A percentile compares a stretch with the other conserved stretches of the same genome.
phyloP scores from a whole-genome alignment of 2,113 vertebrate species.

The Myrmophylax atrothorax region DNA sequence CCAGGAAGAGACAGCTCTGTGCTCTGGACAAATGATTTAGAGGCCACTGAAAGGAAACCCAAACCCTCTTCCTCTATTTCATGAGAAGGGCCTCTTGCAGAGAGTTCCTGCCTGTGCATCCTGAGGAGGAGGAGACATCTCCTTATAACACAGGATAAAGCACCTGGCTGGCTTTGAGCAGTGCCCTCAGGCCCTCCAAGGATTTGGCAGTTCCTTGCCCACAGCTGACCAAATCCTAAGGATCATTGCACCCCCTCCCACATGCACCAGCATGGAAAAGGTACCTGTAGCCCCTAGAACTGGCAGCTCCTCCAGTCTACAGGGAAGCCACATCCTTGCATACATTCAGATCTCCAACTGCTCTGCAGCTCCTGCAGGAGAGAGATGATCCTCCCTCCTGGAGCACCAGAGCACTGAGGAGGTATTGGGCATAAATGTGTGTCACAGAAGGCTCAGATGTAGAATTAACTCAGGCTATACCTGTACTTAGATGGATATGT shows the following conservation, averaged over 20 bases:
- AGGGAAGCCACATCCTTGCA: neutral
- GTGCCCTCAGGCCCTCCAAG: neutral
- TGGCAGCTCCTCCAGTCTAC: neutral
- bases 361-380: neutral
- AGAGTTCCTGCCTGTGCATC: neutral
- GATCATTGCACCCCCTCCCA: neutral
- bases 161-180: neutral
- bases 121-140: neutral
- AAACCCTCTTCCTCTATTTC: conserved; percentile 2
- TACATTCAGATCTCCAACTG: neutral
- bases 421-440: accelerated
- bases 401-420: neutral
- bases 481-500: neutral
- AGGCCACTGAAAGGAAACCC: conserved; percentile 32
- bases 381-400: neutral
- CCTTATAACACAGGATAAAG: neutral
- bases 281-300: neutral
- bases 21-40: conserved; percentile 34
- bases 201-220: neutral
- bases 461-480: neutral
- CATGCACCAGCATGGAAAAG: neutral
- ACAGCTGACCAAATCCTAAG: neutral
- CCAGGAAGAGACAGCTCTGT: neutral
- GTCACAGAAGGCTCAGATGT: neutral
- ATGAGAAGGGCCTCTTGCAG: neutral